These are phyloP conservation scores for Delphinapterus leucas DNA, from an alignment of 2,113 vertebrate genomes.

Conservation along the genomic window DNA sequence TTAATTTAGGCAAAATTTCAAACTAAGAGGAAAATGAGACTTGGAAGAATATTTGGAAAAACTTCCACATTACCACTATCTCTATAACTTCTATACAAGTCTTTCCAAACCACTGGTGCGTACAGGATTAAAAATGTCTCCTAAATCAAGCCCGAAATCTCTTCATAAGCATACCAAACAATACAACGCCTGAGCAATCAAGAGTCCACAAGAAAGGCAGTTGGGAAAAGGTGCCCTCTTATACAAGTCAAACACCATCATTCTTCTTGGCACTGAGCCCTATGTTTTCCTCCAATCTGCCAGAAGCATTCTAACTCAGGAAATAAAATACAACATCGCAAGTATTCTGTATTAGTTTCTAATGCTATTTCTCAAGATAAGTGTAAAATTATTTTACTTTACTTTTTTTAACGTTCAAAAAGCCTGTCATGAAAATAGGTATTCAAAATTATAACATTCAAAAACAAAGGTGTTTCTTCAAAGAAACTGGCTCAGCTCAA, in stretches of 20 bases:
- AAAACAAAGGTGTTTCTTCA: constrained; percentile 27
- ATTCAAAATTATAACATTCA: constrained; percentile 24
- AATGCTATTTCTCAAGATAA: constrained; percentile 15
- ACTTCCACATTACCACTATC: neutral
- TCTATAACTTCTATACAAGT: neutral
- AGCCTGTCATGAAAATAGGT: neutral
- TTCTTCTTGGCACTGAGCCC: constrained; percentile 17
- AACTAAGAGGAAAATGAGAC: neutral
- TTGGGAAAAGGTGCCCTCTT: neutral
- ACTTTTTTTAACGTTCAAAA: constrained; percentile 23
- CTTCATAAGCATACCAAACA: constrained; percentile 18
- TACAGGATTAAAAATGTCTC: constrained; percentile 15
- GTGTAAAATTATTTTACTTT: neutral
- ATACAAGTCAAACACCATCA: neutral
- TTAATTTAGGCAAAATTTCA: constrained; percentile 24
- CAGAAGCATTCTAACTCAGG: neutral
- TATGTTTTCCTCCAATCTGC: neutral
- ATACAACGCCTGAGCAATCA: neutral
- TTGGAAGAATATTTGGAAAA: constrained; percentile 7
- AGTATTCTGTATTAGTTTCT: constrained; percentile 11
- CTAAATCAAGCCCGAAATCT: neutral
- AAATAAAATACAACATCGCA: neutral
- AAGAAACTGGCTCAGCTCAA: neutral
- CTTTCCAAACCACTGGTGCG: neutral
- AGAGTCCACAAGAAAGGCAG: neutral